These are phyloP conservation scores for Lota lota DNA, from an alignment of 2,113 vertebrate genomes.

Conservation along the genomic window DNA sequence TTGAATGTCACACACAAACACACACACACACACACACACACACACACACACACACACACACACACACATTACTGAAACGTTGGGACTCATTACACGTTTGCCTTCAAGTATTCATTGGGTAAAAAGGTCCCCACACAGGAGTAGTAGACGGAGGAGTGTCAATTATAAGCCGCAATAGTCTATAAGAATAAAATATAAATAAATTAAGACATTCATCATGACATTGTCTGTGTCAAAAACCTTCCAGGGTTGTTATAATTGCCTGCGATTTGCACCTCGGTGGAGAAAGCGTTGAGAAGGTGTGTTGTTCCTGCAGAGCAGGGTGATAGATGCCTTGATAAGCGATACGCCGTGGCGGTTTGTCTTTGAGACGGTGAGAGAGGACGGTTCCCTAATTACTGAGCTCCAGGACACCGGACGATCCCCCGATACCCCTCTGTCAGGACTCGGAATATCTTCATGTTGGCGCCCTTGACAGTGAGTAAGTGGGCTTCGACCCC, in stretches of 20 bases:
- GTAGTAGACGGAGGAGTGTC: too few species aligned
- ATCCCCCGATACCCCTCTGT: too few species aligned
- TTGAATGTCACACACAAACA: too few species aligned
- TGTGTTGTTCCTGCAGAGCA: conserved; percentile 37
- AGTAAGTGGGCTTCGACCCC: too few species aligned
- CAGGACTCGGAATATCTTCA: too few species aligned
- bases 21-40: too few species aligned
- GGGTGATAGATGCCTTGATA: conserved; percentile 51
- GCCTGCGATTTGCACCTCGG: conserved; percentile 46
- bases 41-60: too few species aligned
- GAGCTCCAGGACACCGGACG: too few species aligned
- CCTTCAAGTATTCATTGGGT: background rate
- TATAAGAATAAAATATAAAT: background rate
- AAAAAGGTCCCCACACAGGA: too few species aligned
- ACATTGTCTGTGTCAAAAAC: conserved; percentile 38
- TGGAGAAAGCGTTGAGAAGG: conserved; percentile 8
- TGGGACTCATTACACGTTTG: background rate
- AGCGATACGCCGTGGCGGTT: conserved; percentile 31
- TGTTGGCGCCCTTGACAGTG: too few species aligned
- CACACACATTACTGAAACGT: too few species aligned
- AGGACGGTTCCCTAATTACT: conserved; percentile 5
- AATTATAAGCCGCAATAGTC: background rate
- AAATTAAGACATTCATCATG: background rate
- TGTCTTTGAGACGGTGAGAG: conserved; percentile 33
- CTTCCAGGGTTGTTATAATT: conserved; percentile 46